Evolutionary conservation across 2,888 invertebrate species (phyloP).

Genomic region (Megamerina dolium): DNA sequence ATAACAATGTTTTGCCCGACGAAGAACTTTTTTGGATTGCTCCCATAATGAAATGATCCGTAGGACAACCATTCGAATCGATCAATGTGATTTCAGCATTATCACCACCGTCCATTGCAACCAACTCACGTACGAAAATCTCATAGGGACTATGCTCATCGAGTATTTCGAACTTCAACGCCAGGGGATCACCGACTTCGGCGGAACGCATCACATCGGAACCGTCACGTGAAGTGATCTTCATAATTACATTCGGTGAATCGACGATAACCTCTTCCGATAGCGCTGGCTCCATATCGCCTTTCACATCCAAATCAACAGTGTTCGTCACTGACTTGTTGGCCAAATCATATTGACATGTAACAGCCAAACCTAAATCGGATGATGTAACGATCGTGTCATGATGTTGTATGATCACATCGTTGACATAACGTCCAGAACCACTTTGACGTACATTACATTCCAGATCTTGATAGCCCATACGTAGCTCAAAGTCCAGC

Average conservation of each 20-base stretch:
- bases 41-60: slow-evolving; percentile 90
- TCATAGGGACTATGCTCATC: slow-evolving; percentile 90
- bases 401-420: slow-evolving; percentile 88
- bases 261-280: slow-evolving; percentile 87
- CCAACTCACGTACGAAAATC: slow-evolving; percentile 87
- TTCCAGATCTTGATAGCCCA: slow-evolving; percentile 85
- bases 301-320: slow-evolving; percentile 78
- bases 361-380: slow-evolving; percentile 83
- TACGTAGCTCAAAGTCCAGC: slow-evolving; percentile 79
- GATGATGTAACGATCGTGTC: slow-evolving; percentile 89
- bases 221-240: slow-evolving; percentile 76
- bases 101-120: slow-evolving; percentile 89
- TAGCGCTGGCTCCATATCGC: slow-evolving; percentile 75
- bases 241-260: slow-evolving; percentile 91
- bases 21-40: slow-evolving; percentile 75
- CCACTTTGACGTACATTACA: slow-evolving; percentile 85
- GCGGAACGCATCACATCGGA: slow-evolving; percentile 78
- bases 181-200: slow-evolving; percentile 86
- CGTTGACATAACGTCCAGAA: slow-evolving; percentile 76
- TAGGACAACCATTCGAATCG: slow-evolving; percentile 85
- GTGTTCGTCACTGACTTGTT: slow-evolving; percentile 89
- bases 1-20: slow-evolving; percentile 75
- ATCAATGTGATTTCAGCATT: slow-evolving; percentile 87
- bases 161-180: slow-evolving; percentile 83
- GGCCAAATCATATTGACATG: slow-evolving; percentile 86